phyloP scores from a whole-genome alignment of 2,888 invertebrate genomes.

The Nomada ruficornis region DNA sequence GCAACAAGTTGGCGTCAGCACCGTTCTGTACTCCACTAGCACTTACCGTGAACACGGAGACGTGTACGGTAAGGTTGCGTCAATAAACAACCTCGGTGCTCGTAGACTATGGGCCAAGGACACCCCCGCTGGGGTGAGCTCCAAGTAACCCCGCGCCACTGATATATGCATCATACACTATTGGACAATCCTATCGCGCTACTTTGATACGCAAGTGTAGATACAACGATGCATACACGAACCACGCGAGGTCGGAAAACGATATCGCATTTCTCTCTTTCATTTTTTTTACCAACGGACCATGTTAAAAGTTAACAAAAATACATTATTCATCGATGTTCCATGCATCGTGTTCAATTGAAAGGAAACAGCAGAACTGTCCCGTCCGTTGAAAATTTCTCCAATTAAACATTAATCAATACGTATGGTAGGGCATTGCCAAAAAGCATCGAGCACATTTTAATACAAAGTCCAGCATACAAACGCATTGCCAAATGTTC shows the following conservation, averaged over 20 bases:
- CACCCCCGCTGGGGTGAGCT: constrained; percentile 49
- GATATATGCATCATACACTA: constrained; percentile 25
- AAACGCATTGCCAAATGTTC: background rate
- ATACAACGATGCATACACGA: constrained; percentile 2
- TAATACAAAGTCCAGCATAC: background rate
- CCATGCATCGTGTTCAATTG: background rate
- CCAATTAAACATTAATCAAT: background rate
- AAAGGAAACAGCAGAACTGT: too few species aligned
- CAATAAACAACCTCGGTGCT: constrained; percentile 57
- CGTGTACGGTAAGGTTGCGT: constrained; percentile 54
- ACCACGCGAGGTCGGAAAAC: background rate
- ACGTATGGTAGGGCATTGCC: background rate
- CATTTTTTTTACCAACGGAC: background rate
- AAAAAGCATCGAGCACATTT: background rate
- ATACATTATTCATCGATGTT: background rate
- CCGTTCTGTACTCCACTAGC: constrained; percentile 51
- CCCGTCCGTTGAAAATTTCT: background rate
- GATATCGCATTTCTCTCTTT: constrained; percentile 1
- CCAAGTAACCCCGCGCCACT: constrained; percentile 28
- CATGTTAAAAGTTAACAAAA: background rate
- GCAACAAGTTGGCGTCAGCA: constrained; percentile 76
- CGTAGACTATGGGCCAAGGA: constrained; percentile 68
- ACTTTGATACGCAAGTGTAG: constrained; percentile 20
- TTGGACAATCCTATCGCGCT: constrained; percentile 44
- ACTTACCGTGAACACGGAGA: constrained; percentile 47